Evolutionary conservation across 2,797 vertebrate species (phyloP), one percentile per base, ranked within the genome.

Genomic region (Amniataba percoides): DNA sequence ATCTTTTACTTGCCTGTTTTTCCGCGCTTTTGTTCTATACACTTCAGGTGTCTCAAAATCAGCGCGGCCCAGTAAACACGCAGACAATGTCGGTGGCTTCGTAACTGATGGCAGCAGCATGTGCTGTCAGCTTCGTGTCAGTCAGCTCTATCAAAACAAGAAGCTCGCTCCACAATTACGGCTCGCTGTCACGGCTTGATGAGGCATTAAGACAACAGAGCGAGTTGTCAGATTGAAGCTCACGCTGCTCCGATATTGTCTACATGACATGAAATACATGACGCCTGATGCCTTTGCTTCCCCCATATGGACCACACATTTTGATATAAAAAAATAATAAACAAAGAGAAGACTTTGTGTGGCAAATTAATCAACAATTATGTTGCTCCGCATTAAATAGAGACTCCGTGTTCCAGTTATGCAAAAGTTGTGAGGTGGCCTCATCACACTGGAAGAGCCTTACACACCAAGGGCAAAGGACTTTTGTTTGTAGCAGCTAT

Each of bases 171-270:
- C 73, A 82, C 90, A 91, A 92, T 92, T 90, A 92, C 80, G 74
- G 78, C 88, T 56, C 13, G 85, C 84, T 89, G 92, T 93, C 91
- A 86, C 39, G 39, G 82, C 75, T 77, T 89, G 91, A 93, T 89
- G 91, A 92, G 81, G 85, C 88, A 84, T 88, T 90, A 84, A 92
- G 81, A 91, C 86, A 88, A 90, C 71, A 81, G 88, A 89, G 82
- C 74, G 31, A 84, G 80, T 83, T 92, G 92, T 92, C 93, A 93
- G 83, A 86, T 66, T 75, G 79, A 88, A 82, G 89, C 87, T 65
- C 40, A 51, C 74, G 74, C 84, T 61, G 82, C 78, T 85, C 71
- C 16, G 77, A 93, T 89, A 80, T 88, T 91, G 90, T 93, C 77
- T 89, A 73, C 81, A 81, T 83, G 88, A 90, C 83, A 89, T 77